Evolutionary conservation across 2,797 vertebrate species (phyloP).

Genomic region (Alauda arvensis): DNA sequence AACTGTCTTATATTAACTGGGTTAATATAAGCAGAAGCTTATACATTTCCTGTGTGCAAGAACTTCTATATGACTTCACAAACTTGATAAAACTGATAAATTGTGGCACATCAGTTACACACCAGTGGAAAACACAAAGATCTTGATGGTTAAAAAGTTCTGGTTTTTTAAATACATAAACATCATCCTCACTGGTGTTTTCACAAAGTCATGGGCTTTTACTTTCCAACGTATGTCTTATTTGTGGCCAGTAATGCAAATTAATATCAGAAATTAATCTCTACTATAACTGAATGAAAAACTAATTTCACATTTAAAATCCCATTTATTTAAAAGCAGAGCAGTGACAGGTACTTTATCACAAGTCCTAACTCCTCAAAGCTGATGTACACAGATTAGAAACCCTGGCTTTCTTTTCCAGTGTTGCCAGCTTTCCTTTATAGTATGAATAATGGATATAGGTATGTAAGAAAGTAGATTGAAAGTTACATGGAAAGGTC

Average conservation of each 20-base stretch:
- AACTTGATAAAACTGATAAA: neutral
- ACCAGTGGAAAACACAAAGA: neutral
- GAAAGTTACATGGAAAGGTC: neutral
- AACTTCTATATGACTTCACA: neutral
- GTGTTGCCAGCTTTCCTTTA: neutral
- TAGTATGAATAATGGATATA: neutral
- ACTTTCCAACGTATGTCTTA: neutral
- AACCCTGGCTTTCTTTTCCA: neutral
- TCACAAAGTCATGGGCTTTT: neutral
- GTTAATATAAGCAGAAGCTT: neutral
- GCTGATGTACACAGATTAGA: neutral
- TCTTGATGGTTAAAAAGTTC: neutral
- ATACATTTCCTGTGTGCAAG: neutral
- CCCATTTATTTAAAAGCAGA: neutral
- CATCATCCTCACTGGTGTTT: neutral
- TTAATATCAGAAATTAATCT: neutral
- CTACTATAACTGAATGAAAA: neutral
- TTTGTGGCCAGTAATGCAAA: neutral
- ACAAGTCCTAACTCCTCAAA: neutral
- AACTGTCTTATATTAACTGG: neutral
- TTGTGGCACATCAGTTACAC: neutral
- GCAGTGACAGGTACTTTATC: neutral
- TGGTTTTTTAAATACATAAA: neutral
- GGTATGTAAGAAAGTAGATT: neutral
- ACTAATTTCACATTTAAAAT: neutral